Conservation (phyloP, 2,113 vertebrate species). For the Notiomystis cincta region DNA sequence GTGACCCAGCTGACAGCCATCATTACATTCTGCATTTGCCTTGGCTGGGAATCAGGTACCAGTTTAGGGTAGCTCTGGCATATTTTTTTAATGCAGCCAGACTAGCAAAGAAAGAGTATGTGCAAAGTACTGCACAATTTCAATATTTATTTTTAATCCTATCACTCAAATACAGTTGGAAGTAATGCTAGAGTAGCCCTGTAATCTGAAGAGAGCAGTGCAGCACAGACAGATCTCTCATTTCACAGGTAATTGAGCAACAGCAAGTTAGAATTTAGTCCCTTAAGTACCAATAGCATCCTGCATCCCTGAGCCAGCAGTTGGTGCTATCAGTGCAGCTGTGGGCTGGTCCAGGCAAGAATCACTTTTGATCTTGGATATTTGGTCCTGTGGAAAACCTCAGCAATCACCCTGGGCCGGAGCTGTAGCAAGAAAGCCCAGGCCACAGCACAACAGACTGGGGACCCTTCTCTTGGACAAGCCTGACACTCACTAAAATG, state of each 20-base stretch:
- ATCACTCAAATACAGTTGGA: not conserved
- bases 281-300: not conserved
- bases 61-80: accelerated
- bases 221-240: not conserved
- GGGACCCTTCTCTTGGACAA: not conserved
- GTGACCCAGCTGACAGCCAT: too few relatives aligned
- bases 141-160: accelerated
- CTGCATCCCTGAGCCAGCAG: not conserved
- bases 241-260: not conserved
- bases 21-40: accelerated
- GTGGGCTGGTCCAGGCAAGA: not conserved
- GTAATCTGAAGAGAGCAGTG: not conserved
- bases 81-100: not conserved
- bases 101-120: not conserved
- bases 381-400: not conserved
- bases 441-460: accelerated
- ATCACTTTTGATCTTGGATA: not conserved
- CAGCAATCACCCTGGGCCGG: not conserved
- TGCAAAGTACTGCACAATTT: not conserved
- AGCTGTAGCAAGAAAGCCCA: not conserved
- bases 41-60: accelerated
- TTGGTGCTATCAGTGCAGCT: accelerated
- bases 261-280: not conserved
- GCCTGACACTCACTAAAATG: too few relatives aligned
- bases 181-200: not conserved